Conservation (phyloP, 2,888 invertebrate species). For the Patella ulyssiponensis region DNA sequence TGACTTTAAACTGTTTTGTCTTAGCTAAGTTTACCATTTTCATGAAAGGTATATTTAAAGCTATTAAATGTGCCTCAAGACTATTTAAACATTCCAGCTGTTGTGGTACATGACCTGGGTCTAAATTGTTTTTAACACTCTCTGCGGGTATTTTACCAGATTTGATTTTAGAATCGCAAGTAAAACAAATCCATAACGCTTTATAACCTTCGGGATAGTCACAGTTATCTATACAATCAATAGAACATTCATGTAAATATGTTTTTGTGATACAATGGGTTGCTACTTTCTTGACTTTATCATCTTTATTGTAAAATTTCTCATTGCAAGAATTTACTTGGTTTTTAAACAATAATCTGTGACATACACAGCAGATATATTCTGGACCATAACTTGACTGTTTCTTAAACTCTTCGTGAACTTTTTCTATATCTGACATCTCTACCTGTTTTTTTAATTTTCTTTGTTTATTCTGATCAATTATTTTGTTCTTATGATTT, state of each 20-base stretch:
- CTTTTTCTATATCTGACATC: neutral
- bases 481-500: neutral
- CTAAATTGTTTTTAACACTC: constrained; percentile 12
- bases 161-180: neutral
- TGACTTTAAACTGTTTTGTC: neutral
- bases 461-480: neutral
- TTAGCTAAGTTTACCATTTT: neutral
- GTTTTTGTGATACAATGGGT: neutral
- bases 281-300: neutral
- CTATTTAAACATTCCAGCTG: neutral
- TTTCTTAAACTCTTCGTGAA: neutral
- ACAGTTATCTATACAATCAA: neutral
- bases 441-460: neutral
- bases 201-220: neutral
- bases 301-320: neutral
- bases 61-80: neutral
- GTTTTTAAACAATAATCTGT: neutral
- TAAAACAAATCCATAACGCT: neutral
- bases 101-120: neutral
- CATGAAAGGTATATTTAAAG: constrained; percentile 6
- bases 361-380: neutral
- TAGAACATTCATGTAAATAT: neutral
- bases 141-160: constrained; percentile 9
- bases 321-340: neutral
- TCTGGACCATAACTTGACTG: neutral